A percentile compares a stretch with the other conserved stretches of the same genome.
Evolutionary conservation across 2,888 invertebrate genomes (phyloP).

Genomic region (Agrochola litura): DNA sequence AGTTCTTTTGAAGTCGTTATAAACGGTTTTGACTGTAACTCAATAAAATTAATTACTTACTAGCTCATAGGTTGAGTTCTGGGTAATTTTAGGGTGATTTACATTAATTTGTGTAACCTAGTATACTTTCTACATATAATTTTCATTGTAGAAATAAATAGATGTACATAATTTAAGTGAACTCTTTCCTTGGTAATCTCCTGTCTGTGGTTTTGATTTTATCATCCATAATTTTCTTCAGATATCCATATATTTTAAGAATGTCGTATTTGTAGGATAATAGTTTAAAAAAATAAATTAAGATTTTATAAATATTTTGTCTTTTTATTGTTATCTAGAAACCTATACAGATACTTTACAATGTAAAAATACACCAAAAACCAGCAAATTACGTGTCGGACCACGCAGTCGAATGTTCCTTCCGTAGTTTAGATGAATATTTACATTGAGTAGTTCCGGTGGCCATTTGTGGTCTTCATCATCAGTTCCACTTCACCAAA

Average conservation of each 20-base stretch:
- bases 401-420: neutral
- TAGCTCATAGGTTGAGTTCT: neutral
- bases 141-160: neutral
- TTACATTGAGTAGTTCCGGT: neutral
- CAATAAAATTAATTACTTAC: neutral
- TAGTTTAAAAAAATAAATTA: slow-evolving; percentile 56
- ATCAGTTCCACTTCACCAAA: no score
- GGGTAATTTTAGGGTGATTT: neutral
- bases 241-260: neutral
- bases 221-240: neutral
- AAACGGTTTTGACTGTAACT: no score
- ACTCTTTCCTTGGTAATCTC: neutral
- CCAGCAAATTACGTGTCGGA: neutral
- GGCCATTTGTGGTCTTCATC: no score
- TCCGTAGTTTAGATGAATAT: neutral
- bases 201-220: neutral
- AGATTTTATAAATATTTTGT: slow-evolving; percentile 27
- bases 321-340: neutral
- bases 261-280: slow-evolving; percentile 28
- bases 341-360: no score
- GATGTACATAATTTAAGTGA: neutral
- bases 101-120: neutral
- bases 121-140: neutral
- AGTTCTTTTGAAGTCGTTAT: no score
- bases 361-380: neutral